phyloP scores from a whole-genome alignment of 2,888 invertebrate species.

The Agrotis puta region DNA sequence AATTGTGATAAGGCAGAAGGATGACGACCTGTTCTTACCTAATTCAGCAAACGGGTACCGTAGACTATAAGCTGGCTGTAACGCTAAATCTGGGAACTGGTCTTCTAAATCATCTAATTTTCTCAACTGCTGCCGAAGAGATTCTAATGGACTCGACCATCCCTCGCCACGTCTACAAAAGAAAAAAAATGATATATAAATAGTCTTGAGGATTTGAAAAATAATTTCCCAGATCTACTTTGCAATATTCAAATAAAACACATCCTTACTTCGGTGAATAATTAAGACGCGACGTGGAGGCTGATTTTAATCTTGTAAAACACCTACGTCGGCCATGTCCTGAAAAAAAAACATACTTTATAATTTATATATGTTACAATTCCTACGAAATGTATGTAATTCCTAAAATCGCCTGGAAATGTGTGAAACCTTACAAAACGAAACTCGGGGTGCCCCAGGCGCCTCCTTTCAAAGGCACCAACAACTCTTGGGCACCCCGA shows the following conservation, averaged over 20 bases:
- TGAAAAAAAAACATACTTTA: constrained; percentile 58
- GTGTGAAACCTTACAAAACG: too few relatives aligned
- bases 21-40: constrained; percentile 77
- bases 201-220: too few relatives aligned
- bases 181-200: constrained; percentile 2
- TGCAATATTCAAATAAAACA: not conserved
- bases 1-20: too few relatives aligned
- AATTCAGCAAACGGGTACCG: constrained; percentile 95
- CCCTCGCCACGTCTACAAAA: constrained; percentile 86
- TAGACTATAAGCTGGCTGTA: constrained; percentile 94
- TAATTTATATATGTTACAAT: too few relatives aligned
- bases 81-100: constrained; percentile 94
- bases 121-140: constrained; percentile 94
- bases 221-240: too few relatives aligned
- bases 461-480: too few relatives aligned
- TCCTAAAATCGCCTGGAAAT: too few relatives aligned
- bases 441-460: too few relatives aligned
- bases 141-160: constrained; percentile 94
- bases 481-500: too few relatives aligned
- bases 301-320: constrained; percentile 93
- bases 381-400: too few relatives aligned
- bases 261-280: constrained; percentile 89
- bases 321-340: constrained; percentile 92
- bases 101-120: constrained; percentile 96
- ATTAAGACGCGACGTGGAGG: constrained; percentile 93